Evolutionary conservation across 64 coral and sea anemone species (phyloP).

Genomic region (Dendrophyllia cribrosa): DNA sequence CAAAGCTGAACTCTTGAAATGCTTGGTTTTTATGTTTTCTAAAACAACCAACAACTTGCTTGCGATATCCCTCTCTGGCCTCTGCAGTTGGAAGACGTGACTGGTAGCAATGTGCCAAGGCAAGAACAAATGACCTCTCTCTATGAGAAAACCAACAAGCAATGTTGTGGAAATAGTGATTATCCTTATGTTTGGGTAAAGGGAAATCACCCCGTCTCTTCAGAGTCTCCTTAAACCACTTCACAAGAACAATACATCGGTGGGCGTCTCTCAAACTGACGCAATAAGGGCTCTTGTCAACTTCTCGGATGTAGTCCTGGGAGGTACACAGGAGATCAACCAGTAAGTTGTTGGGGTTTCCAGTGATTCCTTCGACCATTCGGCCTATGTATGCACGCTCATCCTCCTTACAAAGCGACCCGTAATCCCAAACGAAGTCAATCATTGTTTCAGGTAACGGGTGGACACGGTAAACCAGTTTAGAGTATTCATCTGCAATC

Average conservation of each 20-base stretch:
- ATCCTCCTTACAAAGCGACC: constrained; percentile 70
- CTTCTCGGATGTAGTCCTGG: constrained; percentile 69
- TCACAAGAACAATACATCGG: constrained; percentile 71
- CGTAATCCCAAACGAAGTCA: constrained; percentile 95
- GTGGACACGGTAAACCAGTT: constrained; percentile 88
- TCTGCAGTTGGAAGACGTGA: constrained; percentile 69
- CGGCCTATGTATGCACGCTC: constrained; percentile 77
- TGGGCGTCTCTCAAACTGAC: constrained; percentile 88
- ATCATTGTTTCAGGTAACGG: constrained; percentile 94
- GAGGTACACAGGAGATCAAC: constrained; percentile 73
- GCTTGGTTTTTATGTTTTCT: not conserved
- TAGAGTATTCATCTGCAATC: constrained; percentile 79
- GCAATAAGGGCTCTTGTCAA: constrained; percentile 75
- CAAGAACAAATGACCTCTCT: constrained; percentile 66
- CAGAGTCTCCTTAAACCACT: constrained; percentile 71
- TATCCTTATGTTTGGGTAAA: not conserved
- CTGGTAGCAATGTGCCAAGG: constrained; percentile 84
- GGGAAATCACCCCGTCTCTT: constrained; percentile 14
- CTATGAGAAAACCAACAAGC: not conserved
- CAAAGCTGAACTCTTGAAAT: constrained; percentile 22
- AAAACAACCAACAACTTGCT: constrained; percentile 36
- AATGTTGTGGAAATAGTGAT: not conserved
- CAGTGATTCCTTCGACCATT: constrained; percentile 61
- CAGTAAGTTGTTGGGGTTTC: constrained; percentile 13
- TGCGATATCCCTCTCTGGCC: constrained; percentile 50